phyloP scores from a whole-genome alignment of 2,113 vertebrate species.

The Gymnorhina tibicen region DNA sequence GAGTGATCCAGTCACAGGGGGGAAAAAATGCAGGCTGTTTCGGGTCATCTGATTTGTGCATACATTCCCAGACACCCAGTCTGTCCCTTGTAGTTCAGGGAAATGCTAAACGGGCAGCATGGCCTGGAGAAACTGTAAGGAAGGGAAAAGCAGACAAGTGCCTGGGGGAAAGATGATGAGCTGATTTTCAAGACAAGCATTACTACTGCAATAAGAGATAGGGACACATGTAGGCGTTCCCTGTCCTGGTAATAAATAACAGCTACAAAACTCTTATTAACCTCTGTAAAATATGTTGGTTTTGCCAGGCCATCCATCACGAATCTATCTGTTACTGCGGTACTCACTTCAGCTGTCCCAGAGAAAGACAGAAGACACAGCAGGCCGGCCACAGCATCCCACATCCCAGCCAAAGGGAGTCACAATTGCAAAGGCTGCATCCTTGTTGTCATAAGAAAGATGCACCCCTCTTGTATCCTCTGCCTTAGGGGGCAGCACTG shows the following conservation, averaged over 20 bases:
- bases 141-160: neutral
- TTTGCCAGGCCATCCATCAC: neutral
- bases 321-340: neutral
- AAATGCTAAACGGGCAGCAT: neutral
- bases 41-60: neutral
- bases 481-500: neutral
- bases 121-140: neutral
- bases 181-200: neutral
- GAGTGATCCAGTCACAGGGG: neutral
- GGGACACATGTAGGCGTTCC: neutral
- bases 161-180: slow-evolving; percentile 12
- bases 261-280: slow-evolving; percentile 5
- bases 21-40: neutral
- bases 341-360: neutral
- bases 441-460: neutral
- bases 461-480: neutral
- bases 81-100: neutral
- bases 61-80: slow-evolving; percentile 1
- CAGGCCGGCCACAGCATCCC: accelerated
- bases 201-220: neutral
- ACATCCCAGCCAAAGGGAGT: neutral
- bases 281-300: neutral
- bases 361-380: neutral
- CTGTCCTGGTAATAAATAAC: neutral
- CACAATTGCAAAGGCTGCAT: neutral